phyloP scores from a whole-genome alignment of 2,113 vertebrate genomes.

The Egretta garzetta region DNA sequence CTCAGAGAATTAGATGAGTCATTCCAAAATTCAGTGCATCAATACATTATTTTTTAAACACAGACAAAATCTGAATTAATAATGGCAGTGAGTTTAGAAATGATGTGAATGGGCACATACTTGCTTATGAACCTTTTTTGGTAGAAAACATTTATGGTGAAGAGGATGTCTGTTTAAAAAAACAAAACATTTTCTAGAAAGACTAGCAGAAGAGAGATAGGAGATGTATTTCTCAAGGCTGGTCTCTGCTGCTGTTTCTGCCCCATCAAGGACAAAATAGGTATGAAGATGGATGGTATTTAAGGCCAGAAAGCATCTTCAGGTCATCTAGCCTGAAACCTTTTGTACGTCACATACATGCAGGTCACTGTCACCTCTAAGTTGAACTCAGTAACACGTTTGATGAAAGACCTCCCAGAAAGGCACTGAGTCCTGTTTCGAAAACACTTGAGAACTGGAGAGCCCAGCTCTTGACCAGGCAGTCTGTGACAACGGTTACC shows the following conservation, averaged over 20 bases:
- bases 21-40: conserved; percentile 34
- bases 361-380: background rate
- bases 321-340: background rate
- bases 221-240: background rate
- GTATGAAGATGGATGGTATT: background rate
- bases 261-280: background rate
- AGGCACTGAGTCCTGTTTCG: background rate
- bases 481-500: background rate
- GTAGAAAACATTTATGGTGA: background rate
- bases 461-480: background rate
- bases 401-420: background rate
- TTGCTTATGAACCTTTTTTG: background rate
- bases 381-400: background rate
- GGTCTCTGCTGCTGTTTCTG: background rate
- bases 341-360: background rate
- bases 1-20: conserved; percentile 61
- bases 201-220: background rate
- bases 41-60: conserved; percentile 25
- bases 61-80: conserved; percentile 16
- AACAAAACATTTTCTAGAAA: background rate
- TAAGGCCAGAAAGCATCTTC: background rate
- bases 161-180: background rate
- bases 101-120: background rate
- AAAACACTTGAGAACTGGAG: background rate
- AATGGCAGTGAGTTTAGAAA: background rate